Base-by-base conservation (phyloP, 2,888 invertebrate genomes). In the Synergus gifuensis region DNA sequence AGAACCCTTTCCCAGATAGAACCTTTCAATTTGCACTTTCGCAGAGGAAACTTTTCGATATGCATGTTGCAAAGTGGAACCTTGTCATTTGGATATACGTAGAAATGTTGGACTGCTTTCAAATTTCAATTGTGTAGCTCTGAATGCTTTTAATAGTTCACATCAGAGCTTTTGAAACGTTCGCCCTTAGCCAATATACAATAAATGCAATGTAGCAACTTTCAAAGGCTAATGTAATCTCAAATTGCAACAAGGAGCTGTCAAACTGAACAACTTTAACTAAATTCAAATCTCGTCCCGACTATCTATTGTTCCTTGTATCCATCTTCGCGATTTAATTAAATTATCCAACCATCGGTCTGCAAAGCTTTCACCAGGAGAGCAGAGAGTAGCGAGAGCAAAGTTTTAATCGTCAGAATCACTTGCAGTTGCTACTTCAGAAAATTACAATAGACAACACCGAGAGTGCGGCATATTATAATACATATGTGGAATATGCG, bases 371-470 rank as follows among this genome's bases (percentile, higher is more conserved):
- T 67, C 67, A 44, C 22, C 46, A 16, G 46, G 14, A 14, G n/a
- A 14, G 46, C 1, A 28, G 67, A 69, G 46, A 46, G 46, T 14
- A 22, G 28, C n/a, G n/a, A 67, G 67, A 67, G 46, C 67, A 28
- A 69, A 49, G 67, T 69, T 69, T 46, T 49, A 69, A 69, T 69
- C 67, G 67, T 69, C 46, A 44, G 67, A 69, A 69, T 69, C 28
- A 69, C 67, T 69, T 69, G 67, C 28, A 69, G 46, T 69, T 46
- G 16, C 46, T 49, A 44, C 46, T 49, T 69, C 28, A 2, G 67
- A 69, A 46, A 49, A 49, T 49, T 44, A 69, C 46, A 49, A 69
- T 49, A 69, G 67, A 69, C 46, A 69, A 46, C 28, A 22, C 67
- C 16, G 18, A 69, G 67, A 69, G 67, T 28, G 46, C 28, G 67